Evolutionary conservation across 2,888 invertebrate species (phyloP), one percentile per base, ranked within the genome.

Genomic region (Caenorhabditis sp.): DNA sequence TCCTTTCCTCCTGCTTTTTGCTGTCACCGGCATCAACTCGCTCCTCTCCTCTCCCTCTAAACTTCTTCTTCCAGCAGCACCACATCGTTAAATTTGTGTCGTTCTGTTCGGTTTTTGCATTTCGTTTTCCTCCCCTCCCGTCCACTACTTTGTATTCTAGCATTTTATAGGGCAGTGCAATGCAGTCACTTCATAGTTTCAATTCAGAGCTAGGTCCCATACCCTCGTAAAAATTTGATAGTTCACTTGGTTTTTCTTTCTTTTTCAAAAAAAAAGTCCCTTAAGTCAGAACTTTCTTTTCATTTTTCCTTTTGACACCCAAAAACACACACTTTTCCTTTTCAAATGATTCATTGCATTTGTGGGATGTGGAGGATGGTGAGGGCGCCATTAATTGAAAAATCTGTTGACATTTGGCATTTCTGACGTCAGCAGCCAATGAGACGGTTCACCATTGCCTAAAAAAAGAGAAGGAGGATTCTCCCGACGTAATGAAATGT

Each of bases 391-490:
- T 69, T 69, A 69, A 64, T 64, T 56, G 47, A 53, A 62, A 62
- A 78, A 60, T 70, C 70, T 70, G 56, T 78, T 64, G 64, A 56
- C 68, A 51, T 70, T 69, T 35, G 55, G 44, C 51, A 26, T 68
- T 37, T 37, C 20, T 65, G 72, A 74, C 65, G 72, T 74, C 65
- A 65, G 51, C 28, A 58, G 2, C 1, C n/a, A 35, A 5, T 5
- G 53, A 50, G 13, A 55, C 51, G 37, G 56, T 74, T 47, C 37
- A 58, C 58, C 65, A 4, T 20, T 64, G 50, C 62, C 11, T 20
- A 58, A 60, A 51, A 65, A 51, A 71, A 13, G 32, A 28, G n/a
- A 22, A 65, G 56, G 13, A 13, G n/a, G n/a, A n/a, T n/a, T n/a
- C n/a, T n/a, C n/a, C n/a, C 6, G 13, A 55, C 8, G 40, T 50